Conservation (phyloP, 2,888 invertebrate species). For the Zaprionus lineosus region DNA sequence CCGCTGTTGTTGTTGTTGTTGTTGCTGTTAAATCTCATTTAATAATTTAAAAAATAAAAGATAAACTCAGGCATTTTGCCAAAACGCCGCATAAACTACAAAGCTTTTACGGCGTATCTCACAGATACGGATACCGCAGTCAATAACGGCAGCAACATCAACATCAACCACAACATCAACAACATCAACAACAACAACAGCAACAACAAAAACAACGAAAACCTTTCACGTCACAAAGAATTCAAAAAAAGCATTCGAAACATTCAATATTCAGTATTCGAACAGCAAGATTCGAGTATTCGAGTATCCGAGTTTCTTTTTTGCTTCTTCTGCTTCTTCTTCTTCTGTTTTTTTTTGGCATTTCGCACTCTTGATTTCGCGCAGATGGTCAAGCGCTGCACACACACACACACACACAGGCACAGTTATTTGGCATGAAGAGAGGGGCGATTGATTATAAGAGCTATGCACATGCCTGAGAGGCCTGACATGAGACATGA, state of each 20-base stretch:
- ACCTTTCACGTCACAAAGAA: conserved; percentile 45
- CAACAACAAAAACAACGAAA: conserved; percentile 9
- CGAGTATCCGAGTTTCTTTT: conserved; percentile 5
- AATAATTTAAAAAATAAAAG: conserved; percentile 53
- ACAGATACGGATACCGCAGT: conserved; percentile 52
- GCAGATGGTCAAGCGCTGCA: conserved; percentile 31
- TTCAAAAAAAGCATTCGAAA: conserved; percentile 6
- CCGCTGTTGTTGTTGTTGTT: not conserved
- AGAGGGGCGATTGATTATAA: no score
- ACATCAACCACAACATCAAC: no score
- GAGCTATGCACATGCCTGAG: no score
- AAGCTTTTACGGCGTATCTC: conserved; percentile 76
- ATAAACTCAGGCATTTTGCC: conserved; percentile 66
- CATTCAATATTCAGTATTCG: conserved; percentile 15
- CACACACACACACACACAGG: not conserved
- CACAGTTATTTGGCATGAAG: not conserved
- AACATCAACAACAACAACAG: conserved; percentile 9
- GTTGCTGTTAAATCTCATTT: conserved; percentile 37
- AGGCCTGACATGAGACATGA: no score
- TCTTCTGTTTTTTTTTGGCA: no score
- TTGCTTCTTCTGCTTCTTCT: no score
- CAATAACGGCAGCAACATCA: conserved; percentile 6
- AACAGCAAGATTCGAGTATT: conserved; percentile 11
- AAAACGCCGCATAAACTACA: conserved; percentile 68
- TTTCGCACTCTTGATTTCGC: conserved; percentile 34